Conservation (phyloP, 2,888 invertebrate genomes). For the Tipula helvola region DNA sequence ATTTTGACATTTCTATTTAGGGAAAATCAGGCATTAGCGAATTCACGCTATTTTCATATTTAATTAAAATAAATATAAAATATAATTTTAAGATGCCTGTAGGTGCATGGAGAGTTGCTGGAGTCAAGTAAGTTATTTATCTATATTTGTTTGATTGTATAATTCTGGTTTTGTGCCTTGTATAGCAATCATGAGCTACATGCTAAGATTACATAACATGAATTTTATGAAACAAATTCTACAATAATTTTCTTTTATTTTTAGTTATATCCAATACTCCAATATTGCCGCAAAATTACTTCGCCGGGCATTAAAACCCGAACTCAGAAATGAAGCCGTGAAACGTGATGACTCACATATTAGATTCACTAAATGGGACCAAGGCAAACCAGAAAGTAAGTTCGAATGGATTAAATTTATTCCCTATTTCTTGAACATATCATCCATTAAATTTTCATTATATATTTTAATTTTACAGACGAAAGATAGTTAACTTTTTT, state of each 20-base stretch:
- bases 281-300: slow-evolving; percentile 80
- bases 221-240: neutral
- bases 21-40: neutral
- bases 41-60: neutral
- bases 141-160: neutral
- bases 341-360: slow-evolving; percentile 66
- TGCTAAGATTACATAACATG: neutral
- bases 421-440: neutral
- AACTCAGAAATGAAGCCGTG: slow-evolving; percentile 55
- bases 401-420: slow-evolving; percentile 20
- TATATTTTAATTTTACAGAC: neutral
- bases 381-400: slow-evolving; percentile 80
- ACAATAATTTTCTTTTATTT: slow-evolving; percentile 14
- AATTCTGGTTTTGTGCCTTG: neutral
- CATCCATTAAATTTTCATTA: neutral
- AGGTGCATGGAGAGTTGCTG: neutral
- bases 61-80: neutral
- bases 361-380: slow-evolving; percentile 77
- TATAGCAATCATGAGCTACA: neutral
- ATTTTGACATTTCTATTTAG: neutral
- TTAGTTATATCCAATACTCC: slow-evolving; percentile 92
- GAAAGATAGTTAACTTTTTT: neutral
- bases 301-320: slow-evolving; percentile 66
- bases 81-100: neutral
- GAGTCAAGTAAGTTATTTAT: neutral